Evolutionary conservation across 2,113 vertebrate species (phyloP), one percentile per base, ranked within the genome.

Genomic region (Brachypteracias leptosomus): DNA sequence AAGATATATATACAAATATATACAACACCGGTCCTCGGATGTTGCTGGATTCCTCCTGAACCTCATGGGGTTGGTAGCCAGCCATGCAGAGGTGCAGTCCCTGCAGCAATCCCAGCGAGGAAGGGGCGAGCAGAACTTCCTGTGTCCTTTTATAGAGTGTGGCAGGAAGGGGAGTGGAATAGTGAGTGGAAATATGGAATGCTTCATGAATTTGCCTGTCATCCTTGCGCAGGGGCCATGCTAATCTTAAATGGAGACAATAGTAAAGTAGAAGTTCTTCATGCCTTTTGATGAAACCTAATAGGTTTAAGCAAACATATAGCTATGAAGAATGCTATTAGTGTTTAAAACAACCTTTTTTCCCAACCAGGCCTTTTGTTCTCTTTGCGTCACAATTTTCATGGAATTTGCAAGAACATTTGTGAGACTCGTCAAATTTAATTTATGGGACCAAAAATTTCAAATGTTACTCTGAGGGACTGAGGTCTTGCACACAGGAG

Each of bases 121-220:
- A n/a, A n/a, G n/a, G n/a, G n/a, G n/a, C n/a, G n/a, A n/a, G n/a
- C n/a, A n/a, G n/a, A n/a, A n/a, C n/a, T n/a, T n/a, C n/a, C n/a
- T n/a, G n/a, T n/a, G n/a, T n/a, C n/a, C n/a, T n/a, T n/a, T n/a
- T n/a, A n/a, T n/a, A n/a, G n/a, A n/a, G n/a, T n/a, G n/a, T n/a
- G n/a, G n/a, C n/a, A n/a, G n/a, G n/a, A n/a, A n/a, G n/a, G n/a
- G n/a, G n/a, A n/a, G n/a, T n/a, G n/a, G n/a, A n/a, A n/a, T n/a
- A n/a, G n/a, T n/a, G n/a, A n/a, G n/a, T n/a, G n/a, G n/a, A 94
- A 95, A 57, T 57, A 75, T 75, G 94, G 87, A 88, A 97, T 73
- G 83, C 94, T 95, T 97, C 97, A 97, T 96, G 95, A 97, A 96
- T 96, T 97, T 97, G 95, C 85, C 74, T 97, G 96, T 97, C 97